phyloP scores from a whole-genome alignment of 2,113 vertebrate genomes.

The Galemys pyrenaicus region DNA sequence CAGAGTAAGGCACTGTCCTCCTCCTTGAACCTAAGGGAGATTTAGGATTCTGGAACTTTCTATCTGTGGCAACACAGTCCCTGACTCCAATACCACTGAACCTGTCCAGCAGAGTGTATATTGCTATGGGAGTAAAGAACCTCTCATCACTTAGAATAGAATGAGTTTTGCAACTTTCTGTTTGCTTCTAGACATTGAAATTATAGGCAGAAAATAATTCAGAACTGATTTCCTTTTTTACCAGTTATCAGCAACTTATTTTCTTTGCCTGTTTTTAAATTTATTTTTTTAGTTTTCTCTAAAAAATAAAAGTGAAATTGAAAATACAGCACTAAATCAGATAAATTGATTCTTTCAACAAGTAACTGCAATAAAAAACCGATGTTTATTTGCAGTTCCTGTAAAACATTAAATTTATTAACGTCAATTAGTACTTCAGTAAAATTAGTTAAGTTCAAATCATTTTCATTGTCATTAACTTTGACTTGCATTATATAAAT shows the following conservation, averaged over 20 bases:
- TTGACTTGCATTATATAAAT: constrained; percentile 19
- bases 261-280: constrained; percentile 23
- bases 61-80: background rate
- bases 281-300: background rate
- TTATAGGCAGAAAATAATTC: background rate
- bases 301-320: constrained; percentile 25
- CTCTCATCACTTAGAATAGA: constrained; percentile 17
- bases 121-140: background rate
- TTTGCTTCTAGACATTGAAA: constrained; percentile 38
- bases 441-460: background rate
- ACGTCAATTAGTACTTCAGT: background rate
- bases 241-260: constrained; percentile 14
- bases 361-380: background rate
- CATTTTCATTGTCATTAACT: background rate
- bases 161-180: constrained; percentile 27
- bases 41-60: background rate
- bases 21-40: constrained; percentile 12
- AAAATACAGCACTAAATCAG: constrained; percentile 27
- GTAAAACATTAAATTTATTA: background rate
- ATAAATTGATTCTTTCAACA: background rate
- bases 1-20: constrained; percentile 86
- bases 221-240: constrained; percentile 33
- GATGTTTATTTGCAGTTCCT: background rate
- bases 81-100: background rate
- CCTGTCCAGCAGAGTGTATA: background rate